Evolutionary conservation across 2,797 vertebrate species (phyloP), one percentile per base, ranked within the genome.

Genomic region (Sebastes oblongus): DNA sequence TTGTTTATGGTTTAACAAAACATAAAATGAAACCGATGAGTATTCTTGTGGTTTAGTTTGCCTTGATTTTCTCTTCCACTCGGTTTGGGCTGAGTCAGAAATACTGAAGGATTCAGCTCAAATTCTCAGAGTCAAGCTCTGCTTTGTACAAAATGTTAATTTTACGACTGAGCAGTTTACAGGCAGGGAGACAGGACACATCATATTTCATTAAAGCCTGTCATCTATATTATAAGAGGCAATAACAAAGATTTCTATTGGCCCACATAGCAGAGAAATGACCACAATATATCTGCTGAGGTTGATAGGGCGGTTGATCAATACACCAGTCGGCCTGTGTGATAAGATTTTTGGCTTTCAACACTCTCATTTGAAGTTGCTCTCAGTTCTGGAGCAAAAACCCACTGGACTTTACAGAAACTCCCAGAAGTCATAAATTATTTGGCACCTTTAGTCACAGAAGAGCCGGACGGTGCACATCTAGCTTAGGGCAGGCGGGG

Each of bases 201-300:
- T 87, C 88, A 84, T 88, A 89, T 89, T 89, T 90, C 87, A 86
- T 81, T 62, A 79, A 77, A 8, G 75, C 66, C 69, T 55, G 79
- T 84, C 86, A 72, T 78, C 78, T 77, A 50, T 86, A 83, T 69
- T 86, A 80, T 78, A 87, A 66, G 36, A 39, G 81, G 76, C 77
- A 83, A 89, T 86, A 92, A 88, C 83, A 82, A 71, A 89, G 77
- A 88, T 85, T 86, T 90, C 85, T 78, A 34, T 59, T n/a, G 56
- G 66, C 56, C 67, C 75, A 52, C 76, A 80, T 30, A 39, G 83
- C 77, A 78, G 86, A 86, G 55, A 81, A 89, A 89, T 89, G 77
- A 84, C 82, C 75, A 68, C 87, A 58, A 82, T 92, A 92, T 80
- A 84, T 92, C 90, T 87, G 76, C 75, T 46, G 60, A 64, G 67